phyloP scores from a whole-genome alignment of 2,113 vertebrate species.

The Phalacrocorax aristotelis region DNA sequence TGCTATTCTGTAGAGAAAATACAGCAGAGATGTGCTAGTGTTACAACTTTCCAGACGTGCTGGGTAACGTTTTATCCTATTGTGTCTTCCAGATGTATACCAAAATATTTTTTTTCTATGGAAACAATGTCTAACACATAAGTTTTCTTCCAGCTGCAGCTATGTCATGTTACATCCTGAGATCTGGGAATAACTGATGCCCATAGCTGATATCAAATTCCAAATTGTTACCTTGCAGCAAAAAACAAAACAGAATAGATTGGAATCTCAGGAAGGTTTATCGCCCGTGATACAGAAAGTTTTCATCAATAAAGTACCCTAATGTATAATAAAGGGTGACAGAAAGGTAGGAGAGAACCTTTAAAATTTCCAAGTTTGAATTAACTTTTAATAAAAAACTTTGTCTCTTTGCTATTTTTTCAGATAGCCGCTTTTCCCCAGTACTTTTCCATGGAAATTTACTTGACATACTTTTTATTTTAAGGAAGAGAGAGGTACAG shows the following conservation, averaged over 20 bases:
- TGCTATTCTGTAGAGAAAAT: background rate
- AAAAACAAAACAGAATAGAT: background rate
- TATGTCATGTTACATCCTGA: background rate
- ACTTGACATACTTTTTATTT: background rate
- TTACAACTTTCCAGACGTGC: background rate
- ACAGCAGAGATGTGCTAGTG: background rate
- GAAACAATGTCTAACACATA: background rate
- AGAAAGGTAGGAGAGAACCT: background rate
- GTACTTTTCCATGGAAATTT: background rate
- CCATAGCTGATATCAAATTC: background rate
- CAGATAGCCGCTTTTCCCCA: background rate
- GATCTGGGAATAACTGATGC: background rate
- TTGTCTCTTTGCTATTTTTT: background rate
- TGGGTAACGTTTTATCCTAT: background rate
- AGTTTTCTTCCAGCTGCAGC: background rate
- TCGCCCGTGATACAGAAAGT: background rate
- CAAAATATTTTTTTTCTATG: background rate
- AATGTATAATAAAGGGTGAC: background rate
- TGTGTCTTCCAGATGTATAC: background rate
- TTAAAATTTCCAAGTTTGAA: background rate
- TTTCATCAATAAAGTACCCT: background rate
- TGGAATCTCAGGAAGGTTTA: background rate
- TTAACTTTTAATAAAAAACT: background rate
- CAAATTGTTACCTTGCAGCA: background rate
- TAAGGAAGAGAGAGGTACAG: background rate